phyloP scores from a whole-genome alignment of 2,888 invertebrate species.

The Drosophila gaucha region DNA sequence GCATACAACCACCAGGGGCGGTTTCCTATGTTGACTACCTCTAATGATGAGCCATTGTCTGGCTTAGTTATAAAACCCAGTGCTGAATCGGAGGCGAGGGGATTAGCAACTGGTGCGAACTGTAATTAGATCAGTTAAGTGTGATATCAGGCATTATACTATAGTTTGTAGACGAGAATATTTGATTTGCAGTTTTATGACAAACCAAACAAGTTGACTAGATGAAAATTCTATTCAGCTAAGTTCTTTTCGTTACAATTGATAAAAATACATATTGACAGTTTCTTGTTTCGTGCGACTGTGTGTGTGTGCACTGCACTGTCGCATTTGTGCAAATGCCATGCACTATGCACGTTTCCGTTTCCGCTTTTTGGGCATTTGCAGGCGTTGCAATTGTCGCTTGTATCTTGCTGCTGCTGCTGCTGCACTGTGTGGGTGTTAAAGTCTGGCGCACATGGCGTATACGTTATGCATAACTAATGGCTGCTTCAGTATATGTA shows the following conservation, averaged over 20 bases:
- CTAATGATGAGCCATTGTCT: constrained; percentile 70
- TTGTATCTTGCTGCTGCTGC: constrained; percentile 35
- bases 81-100: background rate
- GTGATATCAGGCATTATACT: constrained; percentile 3
- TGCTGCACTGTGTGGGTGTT: constrained; percentile 48
- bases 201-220: background rate
- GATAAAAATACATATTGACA: constrained; percentile 19
- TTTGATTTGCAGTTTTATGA: background rate
- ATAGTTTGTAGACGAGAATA: background rate
- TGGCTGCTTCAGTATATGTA: constrained; percentile 70
- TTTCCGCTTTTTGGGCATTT: constrained; percentile 59
- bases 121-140: constrained; percentile 27
- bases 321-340: constrained; percentile 72
- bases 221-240: background rate
- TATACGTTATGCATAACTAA: constrained; percentile 79
- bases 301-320: constrained; percentile 2
- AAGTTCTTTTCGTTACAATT: background rate
- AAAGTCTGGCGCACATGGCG: constrained; percentile 67
- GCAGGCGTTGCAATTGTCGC: constrained; percentile 79
- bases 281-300: background rate
- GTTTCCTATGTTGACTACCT: constrained; percentile 13
- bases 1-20: constrained; percentile 40
- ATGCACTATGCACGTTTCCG: constrained; percentile 74
- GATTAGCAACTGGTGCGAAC: background rate
- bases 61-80: background rate